These are phyloP conservation scores for Dendrolimus punctatus DNA, from an alignment of 1,140 invertebrate genomes.

Conservation along the genomic window DNA sequence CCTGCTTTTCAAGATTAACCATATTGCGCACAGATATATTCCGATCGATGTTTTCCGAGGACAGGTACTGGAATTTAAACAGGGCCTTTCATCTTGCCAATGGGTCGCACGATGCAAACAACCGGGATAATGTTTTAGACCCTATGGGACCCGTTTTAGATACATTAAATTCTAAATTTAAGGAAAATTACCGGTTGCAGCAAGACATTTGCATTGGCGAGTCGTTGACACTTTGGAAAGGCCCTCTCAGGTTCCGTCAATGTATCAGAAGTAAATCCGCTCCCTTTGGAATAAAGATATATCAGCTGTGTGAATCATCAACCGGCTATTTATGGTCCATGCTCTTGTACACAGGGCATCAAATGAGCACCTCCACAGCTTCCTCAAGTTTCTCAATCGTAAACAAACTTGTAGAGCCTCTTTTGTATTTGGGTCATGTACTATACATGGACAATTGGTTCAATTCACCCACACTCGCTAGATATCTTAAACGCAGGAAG, in stretches of 20 bases:
- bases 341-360: slow-evolving; percentile 1
- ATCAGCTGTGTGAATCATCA: slow-evolving; percentile 5
- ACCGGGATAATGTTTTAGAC: too few species aligned
- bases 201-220: slow-evolving; percentile 7
- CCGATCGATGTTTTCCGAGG: not conserved
- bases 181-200: not conserved
- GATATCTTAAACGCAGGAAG: not conserved
- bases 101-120: too few species aligned
- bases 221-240: slow-evolving; percentile 7
- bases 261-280: slow-evolving; percentile 6
- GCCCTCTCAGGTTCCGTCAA: slow-evolving; percentile 3
- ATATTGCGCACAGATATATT: slow-evolving; percentile 4
- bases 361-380: too few species aligned
- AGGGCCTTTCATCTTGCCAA: slow-evolving; percentile 3
- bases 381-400: too few species aligned
- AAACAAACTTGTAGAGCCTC: too few species aligned
- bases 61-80: slow-evolving; percentile 1
- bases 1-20: slow-evolving; percentile 1
- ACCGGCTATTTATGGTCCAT: slow-evolving; percentile 8
- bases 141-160: too few species aligned
- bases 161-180: slow-evolving; percentile 5
- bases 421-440: not conserved
- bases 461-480: slow-evolving; percentile 3
- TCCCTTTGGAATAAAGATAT: slow-evolving; percentile 8
- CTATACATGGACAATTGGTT: slow-evolving; percentile 7